Base-by-base conservation (phyloP, 2,888 invertebrate species). In the Orchestes rusci region DNA sequence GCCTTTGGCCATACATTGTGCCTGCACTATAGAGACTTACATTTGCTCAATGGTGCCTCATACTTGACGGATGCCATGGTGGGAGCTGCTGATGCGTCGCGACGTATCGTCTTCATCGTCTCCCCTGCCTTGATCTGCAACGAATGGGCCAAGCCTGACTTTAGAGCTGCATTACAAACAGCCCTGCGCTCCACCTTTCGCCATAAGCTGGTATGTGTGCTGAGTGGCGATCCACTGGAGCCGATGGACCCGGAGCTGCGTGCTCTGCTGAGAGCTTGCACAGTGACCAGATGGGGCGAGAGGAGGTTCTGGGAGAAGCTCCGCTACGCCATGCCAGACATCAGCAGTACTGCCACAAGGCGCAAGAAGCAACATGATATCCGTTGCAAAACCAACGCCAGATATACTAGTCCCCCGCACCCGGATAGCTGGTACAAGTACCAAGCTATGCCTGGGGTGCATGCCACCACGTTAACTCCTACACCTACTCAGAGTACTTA, bases 231-330 rank as follows among this genome's bases (percentile, higher is more conserved):
- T 54, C 77, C 81, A 28, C 69, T 82, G 29, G 79, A 82, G 63
- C 76, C 78, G 56, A 77, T 84, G 59, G 86, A 85, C 61, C 79
- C 82, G 31, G 87, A 87, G 62, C 69, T 89, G 42, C 80, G 85
- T 66, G 76, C 80, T 58, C 70, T 84, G 45, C 71, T 84, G 29
- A 77, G 82, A 64, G 82, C 83, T 68, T 76, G 83, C 71, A 76
- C 77, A 39, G 79, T 78, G 59, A 74, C 82, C 56, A 76, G 81
- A 45, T 84, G 82, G 79, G 80, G 78, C 53, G 88, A 89, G 62
- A 79, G 80, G 39, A 74, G 84, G 52, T 91, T 91, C 70, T 91
- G 90, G 90, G 85, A 87, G 59, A 84, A 84, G 66, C 74, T 91
- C 51, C 75, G 82, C 52, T 79, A 75, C 63, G 77, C 83, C 45